Conservation (phyloP, 2,888 invertebrate genomes). For the Lasioglossum malachurum region DNA sequence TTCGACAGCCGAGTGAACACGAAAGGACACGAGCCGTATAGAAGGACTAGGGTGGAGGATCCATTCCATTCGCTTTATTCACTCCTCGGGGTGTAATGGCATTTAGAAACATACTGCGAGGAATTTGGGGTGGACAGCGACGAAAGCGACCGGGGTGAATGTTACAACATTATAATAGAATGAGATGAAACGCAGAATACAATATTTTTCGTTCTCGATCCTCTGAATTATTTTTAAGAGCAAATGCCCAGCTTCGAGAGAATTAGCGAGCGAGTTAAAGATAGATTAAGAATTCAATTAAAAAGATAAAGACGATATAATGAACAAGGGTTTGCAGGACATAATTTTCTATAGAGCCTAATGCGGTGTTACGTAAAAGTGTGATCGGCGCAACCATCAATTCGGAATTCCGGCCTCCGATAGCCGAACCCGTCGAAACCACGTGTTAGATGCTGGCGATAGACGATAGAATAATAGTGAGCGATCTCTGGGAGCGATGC, state of each 20-base stretch:
- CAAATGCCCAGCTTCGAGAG: background rate
- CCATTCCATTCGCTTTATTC: background rate
- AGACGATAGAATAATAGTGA: slow-evolving; percentile 54
- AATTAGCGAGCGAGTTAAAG: background rate
- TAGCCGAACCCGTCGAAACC: slow-evolving; percentile 26
- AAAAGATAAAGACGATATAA: background rate
- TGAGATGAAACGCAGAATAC: background rate
- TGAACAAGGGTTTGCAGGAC: background rate
- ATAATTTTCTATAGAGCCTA: background rate
- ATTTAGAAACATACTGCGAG: background rate
- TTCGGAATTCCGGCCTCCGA: slow-evolving; percentile 19
- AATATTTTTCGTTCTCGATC: background rate
- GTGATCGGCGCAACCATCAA: background rate
- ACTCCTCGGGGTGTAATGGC: background rate
- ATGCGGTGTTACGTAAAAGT: background rate
- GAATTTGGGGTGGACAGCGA: background rate
- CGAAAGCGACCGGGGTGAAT: background rate
- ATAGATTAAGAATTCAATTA: background rate
- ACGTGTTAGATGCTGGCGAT: slow-evolving; percentile 36
- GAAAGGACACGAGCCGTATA: slow-evolving; percentile 11
- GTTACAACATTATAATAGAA: background rate
- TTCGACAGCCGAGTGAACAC: background rate
- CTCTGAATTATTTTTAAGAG: background rate
- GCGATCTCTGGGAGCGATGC: slow-evolving; percentile 62
- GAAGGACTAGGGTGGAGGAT: background rate